Evolutionary conservation across 2,797 vertebrate genomes (phyloP).

Genomic region (Fundulus diaphanus): DNA sequence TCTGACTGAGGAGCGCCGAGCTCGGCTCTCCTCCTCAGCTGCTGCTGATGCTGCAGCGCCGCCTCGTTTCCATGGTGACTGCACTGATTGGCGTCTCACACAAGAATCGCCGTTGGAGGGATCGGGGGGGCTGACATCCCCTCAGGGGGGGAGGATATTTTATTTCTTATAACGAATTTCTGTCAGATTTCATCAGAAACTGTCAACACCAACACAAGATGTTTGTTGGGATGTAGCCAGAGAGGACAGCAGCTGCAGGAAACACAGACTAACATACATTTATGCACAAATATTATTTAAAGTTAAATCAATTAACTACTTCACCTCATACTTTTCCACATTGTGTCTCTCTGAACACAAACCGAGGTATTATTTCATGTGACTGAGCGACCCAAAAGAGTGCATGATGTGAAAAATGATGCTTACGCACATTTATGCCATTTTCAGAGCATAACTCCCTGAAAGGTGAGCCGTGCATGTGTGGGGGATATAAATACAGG

Average conservation of each 20-base stretch:
- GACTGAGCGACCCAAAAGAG: no score
- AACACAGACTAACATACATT: background rate
- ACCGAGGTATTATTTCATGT: no score
- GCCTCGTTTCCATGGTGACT: constrained; percentile 55
- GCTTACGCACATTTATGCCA: no score
- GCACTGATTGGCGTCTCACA: constrained; percentile 41
- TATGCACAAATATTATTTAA: no score
- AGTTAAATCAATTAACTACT: no score
- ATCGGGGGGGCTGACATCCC: background rate
- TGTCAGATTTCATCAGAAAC: constrained; percentile 1
- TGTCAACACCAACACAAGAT: background rate
- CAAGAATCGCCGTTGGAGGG: background rate
- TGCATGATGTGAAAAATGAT: no score
- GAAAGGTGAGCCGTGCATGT: no score
- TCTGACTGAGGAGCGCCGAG: constrained; percentile 9
- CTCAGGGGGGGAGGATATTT: constrained; percentile 4
- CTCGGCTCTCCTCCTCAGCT: background rate
- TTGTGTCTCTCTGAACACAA: no score
- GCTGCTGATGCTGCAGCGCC: constrained; percentile 6
- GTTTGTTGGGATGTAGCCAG: background rate
- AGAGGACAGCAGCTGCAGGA: background rate
- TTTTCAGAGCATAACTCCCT: no score
- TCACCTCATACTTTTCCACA: no score
- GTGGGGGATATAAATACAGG: no score
- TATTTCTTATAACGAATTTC: constrained; percentile 16